Evolutionary conservation across 2,888 invertebrate species (phyloP), one percentile per base, ranked within the genome.

Genomic region (Dolichopus griseipennis): DNA sequence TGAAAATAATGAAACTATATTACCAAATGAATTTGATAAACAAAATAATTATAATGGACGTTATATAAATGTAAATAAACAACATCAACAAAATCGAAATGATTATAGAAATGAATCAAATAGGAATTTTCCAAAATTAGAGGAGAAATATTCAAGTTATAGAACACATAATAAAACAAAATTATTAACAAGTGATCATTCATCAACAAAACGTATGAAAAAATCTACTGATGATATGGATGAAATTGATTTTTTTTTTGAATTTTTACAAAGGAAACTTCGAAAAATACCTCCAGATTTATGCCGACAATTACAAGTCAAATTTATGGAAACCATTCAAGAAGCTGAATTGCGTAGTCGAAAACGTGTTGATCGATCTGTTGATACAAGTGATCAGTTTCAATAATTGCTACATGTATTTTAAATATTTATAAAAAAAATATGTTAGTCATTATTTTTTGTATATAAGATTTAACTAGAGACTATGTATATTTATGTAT

Each of bases 231-330:
- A 52, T 52, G 52, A 18, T 18, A 52, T 52, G 52, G 63, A 63
- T 27, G 63, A 63, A 63, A 63, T 63, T 27, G 63, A 63, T 63
- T 63, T 63, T 27, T 63, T 63, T 7, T 63, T 63, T 27, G 63
- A 63, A 18, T 63, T 63, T 27, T 27, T 63, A 63, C 22, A 63
- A n/a, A 22, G 27, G 4, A 63, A 63, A 63, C 12, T 63, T 7
- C 22, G 63, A 6, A 63, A 63, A 63, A 4, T 63, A 15, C 27
- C 63, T 27, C n/a, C 27, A 63, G 27, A 63, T 63, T 4, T 18
- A 18, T 12, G 15, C 15, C 9, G 52, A n/a, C 52, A 52, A 52
- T 52, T 52, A 52, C 52, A 52, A 52, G 18, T 52, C 18, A 52
- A 52, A 52, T 52, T 52, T n/a, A 52, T 52, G 52, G 52, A 52